Evolutionary conservation across 35 echinoderm and acorn worm genomes (phyloP).

Genomic region (Ptychodera flava): DNA sequence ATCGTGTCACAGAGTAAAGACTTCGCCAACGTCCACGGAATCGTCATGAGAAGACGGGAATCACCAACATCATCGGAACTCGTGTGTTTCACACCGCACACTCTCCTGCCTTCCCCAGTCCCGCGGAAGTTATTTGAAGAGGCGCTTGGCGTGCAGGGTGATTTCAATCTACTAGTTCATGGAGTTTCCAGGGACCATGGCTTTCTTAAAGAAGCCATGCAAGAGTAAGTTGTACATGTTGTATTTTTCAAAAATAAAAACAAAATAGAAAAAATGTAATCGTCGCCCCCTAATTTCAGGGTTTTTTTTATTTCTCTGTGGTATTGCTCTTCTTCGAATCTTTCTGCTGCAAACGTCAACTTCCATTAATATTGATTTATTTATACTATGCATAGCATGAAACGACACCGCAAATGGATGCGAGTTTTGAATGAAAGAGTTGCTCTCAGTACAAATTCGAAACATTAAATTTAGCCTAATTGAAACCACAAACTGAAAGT

Average conservation of each 20-base stretch:
- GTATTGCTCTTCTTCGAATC: too few species aligned
- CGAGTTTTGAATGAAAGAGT: too few species aligned
- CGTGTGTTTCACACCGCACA: slow-evolving; percentile 16
- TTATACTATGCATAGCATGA: too few species aligned
- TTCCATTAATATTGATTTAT: too few species aligned
- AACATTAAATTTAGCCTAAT: too few species aligned
- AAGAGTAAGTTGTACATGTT: slow-evolving; percentile 25
- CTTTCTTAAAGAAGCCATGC: slow-evolving; percentile 12
- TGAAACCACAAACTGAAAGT: too few species aligned
- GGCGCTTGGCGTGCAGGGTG: slow-evolving; percentile 10
- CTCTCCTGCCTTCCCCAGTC: slow-evolving; percentile 24
- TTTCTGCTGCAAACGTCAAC: too few species aligned
- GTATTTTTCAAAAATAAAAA: not conserved
- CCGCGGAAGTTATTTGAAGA: not conserved
- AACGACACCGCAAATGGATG: too few species aligned
- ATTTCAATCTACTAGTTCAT: slow-evolving; percentile 22
- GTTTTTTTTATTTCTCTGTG: too few species aligned
- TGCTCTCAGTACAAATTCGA: too few species aligned
- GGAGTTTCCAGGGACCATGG: slow-evolving; percentile 12
- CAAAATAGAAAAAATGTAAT: not conserved
- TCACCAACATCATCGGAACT: slow-evolving; percentile 32
- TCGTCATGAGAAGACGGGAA: slow-evolving; percentile 43
- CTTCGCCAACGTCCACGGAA: slow-evolving; percentile 38
- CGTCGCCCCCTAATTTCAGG: too few species aligned
- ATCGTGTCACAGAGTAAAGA: slow-evolving; percentile 54